Evolutionary conservation across 2,113 vertebrate genomes (phyloP).

Genomic region (Elgaria multicarinata): DNA sequence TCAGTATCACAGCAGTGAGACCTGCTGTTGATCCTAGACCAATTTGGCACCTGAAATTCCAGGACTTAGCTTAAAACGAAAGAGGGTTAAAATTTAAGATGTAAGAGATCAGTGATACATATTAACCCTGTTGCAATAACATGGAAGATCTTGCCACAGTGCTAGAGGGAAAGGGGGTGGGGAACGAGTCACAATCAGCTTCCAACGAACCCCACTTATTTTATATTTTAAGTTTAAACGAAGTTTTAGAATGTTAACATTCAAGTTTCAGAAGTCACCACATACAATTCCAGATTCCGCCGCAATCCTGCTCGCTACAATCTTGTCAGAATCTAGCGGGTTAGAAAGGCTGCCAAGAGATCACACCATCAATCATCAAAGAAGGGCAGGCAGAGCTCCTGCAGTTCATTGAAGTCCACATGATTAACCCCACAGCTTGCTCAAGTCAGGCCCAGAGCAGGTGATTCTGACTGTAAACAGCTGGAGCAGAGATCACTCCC

Average conservation of each 20-base stretch:
- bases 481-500: background rate
- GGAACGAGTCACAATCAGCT: background rate
- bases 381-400: background rate
- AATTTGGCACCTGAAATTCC: background rate
- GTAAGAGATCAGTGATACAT: background rate
- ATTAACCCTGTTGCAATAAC: background rate
- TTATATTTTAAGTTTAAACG: background rate
- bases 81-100: background rate
- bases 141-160: background rate
- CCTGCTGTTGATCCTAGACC: background rate
- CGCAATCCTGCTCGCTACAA: background rate
- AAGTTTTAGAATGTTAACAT: background rate
- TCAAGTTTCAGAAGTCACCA: background rate
- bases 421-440: background rate
- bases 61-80: background rate
- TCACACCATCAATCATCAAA: background rate
- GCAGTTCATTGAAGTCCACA: background rate
- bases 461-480: background rate
- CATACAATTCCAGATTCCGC: background rate
- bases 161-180: too few species aligned
- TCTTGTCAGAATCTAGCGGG: background rate
- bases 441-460: background rate
- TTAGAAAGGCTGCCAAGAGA: background rate
- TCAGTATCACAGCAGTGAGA: background rate
- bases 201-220: background rate